A percentile compares a stretch with the other conserved stretches of the same genome.
These are phyloP conservation scores for Tautogolabrus adspersus DNA, from an alignment of 2,113 vertebrate species.

Conservation along the genomic window DNA sequence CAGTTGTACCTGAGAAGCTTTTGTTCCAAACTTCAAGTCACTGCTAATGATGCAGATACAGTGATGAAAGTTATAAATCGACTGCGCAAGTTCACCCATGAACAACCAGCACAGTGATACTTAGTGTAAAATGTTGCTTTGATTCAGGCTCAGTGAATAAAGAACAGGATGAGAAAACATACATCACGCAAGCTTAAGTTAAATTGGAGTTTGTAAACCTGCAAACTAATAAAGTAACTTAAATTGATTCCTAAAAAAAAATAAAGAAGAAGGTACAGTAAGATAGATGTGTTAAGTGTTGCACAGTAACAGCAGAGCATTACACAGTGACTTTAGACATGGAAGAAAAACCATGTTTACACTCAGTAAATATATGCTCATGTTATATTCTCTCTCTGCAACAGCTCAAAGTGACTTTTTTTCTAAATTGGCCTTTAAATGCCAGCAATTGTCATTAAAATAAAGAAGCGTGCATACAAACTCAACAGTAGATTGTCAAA, in stretches of 20 bases:
- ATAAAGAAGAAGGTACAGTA: conserved; percentile 7
- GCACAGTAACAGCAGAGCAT: conserved; percentile 58
- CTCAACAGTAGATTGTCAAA: conserved; percentile 61
- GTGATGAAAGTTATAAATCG: conserved; percentile 23
- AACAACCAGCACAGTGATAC: conserved; percentile 43
- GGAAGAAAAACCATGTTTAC: conserved; percentile 44
- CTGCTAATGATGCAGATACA: conserved; percentile 47
- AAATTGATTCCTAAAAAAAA: conserved; percentile 14
- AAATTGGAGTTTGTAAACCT: conserved; percentile 50
- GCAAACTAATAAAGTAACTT: conserved; percentile 35
- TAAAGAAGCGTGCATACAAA: conserved; percentile 21
- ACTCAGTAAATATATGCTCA: conserved; percentile 28
- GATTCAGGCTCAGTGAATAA: conserved; percentile 57
- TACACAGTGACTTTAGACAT: conserved; percentile 70
- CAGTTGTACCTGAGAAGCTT: conserved; percentile 81
- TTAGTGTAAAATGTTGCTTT: conserved; percentile 35
- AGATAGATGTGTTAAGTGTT: conserved; percentile 27
- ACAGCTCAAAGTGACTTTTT: conserved; percentile 28
- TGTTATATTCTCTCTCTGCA: conserved; percentile 27
- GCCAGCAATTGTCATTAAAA: conserved; percentile 17
- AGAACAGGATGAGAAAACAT: conserved; percentile 49
- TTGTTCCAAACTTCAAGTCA: conserved; percentile 61
- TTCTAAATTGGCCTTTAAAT: conserved; percentile 26
- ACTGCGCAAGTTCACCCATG: conserved; percentile 22
- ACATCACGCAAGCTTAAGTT: conserved; percentile 11